A percentile compares a stretch with the other conserved stretches of the same genome.
Evolutionary conservation across 2,797 vertebrate genomes (phyloP).

Genomic region (Sebastes steindachneri): DNA sequence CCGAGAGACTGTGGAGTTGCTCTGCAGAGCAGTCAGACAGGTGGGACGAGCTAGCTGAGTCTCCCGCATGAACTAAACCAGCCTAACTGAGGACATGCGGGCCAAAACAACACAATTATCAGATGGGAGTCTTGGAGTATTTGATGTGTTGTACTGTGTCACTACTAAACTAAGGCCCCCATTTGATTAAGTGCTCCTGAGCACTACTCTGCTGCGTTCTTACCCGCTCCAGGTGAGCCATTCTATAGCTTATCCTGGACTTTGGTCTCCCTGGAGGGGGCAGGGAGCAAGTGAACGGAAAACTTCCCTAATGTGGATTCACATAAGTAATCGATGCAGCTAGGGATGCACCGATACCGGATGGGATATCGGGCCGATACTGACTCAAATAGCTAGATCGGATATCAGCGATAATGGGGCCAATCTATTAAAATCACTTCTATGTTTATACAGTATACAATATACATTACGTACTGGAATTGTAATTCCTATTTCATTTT

Average conservation of each 20-base stretch:
- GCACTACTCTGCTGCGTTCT: not conserved
- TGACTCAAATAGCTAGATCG: no score
- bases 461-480: no score
- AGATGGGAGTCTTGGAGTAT: not conserved
- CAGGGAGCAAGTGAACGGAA: not conserved
- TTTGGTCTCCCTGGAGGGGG: not conserved
- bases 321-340: not conserved
- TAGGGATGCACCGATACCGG: no score
- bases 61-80: not conserved
- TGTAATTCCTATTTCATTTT: no score
- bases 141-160: not conserved
- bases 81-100: slow-evolving; percentile 4
- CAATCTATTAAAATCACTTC: no score
- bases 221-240: not conserved
- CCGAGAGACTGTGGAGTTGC: not conserved
- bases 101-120: slow-evolving; percentile 8
- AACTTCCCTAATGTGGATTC: not conserved
- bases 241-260: not conserved
- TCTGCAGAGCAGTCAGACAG: slow-evolving; percentile 45
- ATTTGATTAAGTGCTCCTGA: not conserved
- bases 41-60: slow-evolving; percentile 13
- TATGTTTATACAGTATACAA: no score
- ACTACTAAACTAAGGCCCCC: not conserved
- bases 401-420: no score
- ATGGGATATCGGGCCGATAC: no score